Conservation (phyloP, 2,113 vertebrate genomes). For the Lophura nycthemera region DNA sequence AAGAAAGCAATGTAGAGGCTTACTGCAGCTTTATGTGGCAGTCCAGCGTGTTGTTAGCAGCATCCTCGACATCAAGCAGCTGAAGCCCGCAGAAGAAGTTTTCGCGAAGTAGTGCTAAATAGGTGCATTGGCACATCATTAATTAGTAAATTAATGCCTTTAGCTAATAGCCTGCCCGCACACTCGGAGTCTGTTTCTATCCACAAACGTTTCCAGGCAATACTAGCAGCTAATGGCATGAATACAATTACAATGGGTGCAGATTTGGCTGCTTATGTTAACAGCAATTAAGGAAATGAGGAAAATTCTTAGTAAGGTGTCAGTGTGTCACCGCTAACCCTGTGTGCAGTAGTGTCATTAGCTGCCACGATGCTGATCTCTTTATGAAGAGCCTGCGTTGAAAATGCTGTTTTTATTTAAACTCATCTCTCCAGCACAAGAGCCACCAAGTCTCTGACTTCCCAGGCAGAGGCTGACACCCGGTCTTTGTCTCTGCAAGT, state of each 20-base stretch:
- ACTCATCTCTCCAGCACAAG: background rate
- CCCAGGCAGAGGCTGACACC: background rate
- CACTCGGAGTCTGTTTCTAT: background rate
- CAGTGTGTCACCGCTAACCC: background rate
- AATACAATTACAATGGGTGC: background rate
- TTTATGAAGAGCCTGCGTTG: background rate
- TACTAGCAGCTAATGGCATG: background rate
- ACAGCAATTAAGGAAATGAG: background rate
- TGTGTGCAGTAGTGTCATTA: background rate
- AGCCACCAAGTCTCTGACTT: background rate
- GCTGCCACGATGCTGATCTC: background rate
- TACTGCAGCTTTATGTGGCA: background rate
- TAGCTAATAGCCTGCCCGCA: background rate
- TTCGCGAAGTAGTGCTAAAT: background rate
- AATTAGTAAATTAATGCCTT: constrained; percentile 52
- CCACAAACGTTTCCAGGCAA: background rate
- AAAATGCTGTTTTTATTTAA: background rate
- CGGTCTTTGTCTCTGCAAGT: constrained; percentile 2
- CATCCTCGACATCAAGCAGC: background rate
- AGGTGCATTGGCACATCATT: constrained; percentile 22
- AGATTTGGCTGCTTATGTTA: background rate
- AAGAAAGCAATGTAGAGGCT: background rate
- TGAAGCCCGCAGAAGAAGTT: background rate
- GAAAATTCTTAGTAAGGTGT: background rate
- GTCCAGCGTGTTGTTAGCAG: background rate